These are phyloP conservation scores for Rhynchotus rufescens DNA, from an alignment of 2,797 vertebrate genomes.

Conservation along the genomic window DNA sequence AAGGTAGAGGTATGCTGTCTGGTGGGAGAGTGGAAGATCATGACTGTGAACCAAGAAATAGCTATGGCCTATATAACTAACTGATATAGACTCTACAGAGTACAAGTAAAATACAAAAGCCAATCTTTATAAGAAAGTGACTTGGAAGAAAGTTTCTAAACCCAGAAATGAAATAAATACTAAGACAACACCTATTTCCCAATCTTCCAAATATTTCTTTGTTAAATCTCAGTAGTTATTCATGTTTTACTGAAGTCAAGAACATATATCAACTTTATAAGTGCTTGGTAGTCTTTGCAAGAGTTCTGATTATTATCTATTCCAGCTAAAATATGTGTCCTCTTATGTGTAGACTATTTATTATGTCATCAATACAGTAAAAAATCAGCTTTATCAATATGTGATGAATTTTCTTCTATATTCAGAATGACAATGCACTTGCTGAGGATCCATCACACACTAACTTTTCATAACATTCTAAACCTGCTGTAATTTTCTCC, in stretches of 20 bases:
- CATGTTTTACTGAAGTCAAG: not conserved
- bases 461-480: not conserved
- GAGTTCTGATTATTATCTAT: not conserved
- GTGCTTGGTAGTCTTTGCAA: not conserved
- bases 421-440: not conserved
- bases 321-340: not conserved
- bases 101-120: not conserved
- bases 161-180: not conserved
- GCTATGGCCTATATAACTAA: not conserved
- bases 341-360: not conserved
- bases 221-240: not conserved
- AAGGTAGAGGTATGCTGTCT: not conserved
- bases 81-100: not conserved
- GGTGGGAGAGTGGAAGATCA: not conserved
- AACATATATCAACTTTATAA: not conserved
- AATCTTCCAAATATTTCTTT: not conserved
- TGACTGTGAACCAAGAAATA: not conserved
- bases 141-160: not conserved
- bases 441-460: not conserved
- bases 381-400: not conserved
- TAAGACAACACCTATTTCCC: not conserved
- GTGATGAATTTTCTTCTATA: not conserved
- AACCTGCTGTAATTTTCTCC: not conserved
- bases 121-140: not conserved
- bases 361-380: not conserved